Evolutionary conservation across 2,797 vertebrate species (phyloP).

Genomic region (Craterocephalus amniculus): DNA sequence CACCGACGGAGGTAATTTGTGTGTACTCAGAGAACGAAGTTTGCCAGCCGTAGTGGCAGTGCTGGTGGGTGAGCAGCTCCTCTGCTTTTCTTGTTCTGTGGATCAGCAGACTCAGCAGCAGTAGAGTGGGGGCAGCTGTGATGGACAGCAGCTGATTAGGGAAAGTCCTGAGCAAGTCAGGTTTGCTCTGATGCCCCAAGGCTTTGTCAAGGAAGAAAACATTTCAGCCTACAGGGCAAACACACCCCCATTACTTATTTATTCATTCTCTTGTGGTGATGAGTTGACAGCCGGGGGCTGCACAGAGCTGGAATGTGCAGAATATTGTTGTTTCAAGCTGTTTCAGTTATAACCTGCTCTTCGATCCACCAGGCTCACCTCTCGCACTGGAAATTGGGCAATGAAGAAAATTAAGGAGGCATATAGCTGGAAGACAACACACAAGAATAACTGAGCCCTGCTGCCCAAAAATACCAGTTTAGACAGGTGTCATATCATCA

Average conservation of each 20-base stretch:
- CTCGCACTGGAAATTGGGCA: conserved; percentile 42
- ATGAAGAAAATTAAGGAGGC: conserved; percentile 52
- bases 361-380: conserved; percentile 28
- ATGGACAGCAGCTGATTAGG: conserved; percentile 80
- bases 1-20: conserved; percentile 65
- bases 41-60: conserved; percentile 23
- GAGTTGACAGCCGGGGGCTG: conserved; percentile 59
- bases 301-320: conserved; percentile 41
- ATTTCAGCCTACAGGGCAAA: conserved; percentile 56
- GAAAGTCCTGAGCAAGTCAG: conserved; percentile 63
- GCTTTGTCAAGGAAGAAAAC: conserved; percentile 71
- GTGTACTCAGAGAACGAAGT: conserved; percentile 63
- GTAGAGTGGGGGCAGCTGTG: conserved; percentile 46
- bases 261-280: conserved; percentile 59
- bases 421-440: conserved; percentile 9
- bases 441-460: conserved; percentile 12
- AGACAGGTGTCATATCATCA: conserved; percentile 42
- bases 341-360: conserved; percentile 29
- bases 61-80: conserved; percentile 29
- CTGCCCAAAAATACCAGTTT: conserved; percentile 3
- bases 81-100: conserved; percentile 20
- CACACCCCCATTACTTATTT: conserved; percentile 68
- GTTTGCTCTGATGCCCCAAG: conserved; percentile 64
- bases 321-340: conserved; percentile 55
- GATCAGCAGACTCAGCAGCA: conserved; percentile 47